Conservation (phyloP, 1,140 invertebrate genomes). For the Pogonus chalceus region DNA sequence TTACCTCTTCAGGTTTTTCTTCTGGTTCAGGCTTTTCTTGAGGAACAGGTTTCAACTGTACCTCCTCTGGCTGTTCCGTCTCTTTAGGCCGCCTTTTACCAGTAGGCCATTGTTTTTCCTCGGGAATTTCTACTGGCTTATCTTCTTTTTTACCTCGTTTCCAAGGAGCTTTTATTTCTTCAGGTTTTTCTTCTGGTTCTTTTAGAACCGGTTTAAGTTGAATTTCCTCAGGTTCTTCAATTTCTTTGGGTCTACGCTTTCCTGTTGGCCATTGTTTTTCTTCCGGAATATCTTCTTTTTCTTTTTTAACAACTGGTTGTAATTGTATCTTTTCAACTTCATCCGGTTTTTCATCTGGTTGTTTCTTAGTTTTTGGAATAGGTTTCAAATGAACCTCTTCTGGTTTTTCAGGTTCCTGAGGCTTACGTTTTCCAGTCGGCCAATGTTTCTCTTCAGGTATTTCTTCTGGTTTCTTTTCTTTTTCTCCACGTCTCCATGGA, state of each 20-base stretch:
- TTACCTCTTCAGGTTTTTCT: constrained; percentile 19
- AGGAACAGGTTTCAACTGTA: constrained; percentile 30
- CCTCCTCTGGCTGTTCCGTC: constrained; percentile 32
- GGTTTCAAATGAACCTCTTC: constrained; percentile 35
- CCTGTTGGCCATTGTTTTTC: constrained; percentile 21
- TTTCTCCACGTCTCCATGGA: constrained; percentile 8
- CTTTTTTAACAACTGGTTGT: constrained; percentile 24
- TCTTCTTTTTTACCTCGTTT: constrained; percentile 30
- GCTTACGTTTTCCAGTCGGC: constrained; percentile 30
- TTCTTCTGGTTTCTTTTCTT: constrained; percentile 22
- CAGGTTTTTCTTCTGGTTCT: constrained; percentile 24
- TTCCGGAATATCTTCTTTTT: constrained; percentile 21
- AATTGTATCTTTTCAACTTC: constrained; percentile 25
- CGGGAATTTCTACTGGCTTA: constrained; percentile 23
- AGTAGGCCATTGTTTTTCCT: constrained; percentile 35
- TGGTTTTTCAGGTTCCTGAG: constrained; percentile 28
- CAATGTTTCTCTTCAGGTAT: constrained; percentile 23
- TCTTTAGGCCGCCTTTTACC: constrained; percentile 34
- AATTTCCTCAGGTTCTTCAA: constrained; percentile 25
- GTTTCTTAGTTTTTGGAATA: constrained; percentile 29
- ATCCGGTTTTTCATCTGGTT: constrained; percentile 26
- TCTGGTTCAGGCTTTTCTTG: constrained; percentile 20
- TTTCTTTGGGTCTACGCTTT: constrained; percentile 19
- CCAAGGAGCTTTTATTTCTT: constrained; percentile 28
- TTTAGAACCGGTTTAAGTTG: constrained; percentile 18